Evolutionary conservation across 2,888 invertebrate genomes (phyloP).

Genomic region (Brachypterus glaber): DNA sequence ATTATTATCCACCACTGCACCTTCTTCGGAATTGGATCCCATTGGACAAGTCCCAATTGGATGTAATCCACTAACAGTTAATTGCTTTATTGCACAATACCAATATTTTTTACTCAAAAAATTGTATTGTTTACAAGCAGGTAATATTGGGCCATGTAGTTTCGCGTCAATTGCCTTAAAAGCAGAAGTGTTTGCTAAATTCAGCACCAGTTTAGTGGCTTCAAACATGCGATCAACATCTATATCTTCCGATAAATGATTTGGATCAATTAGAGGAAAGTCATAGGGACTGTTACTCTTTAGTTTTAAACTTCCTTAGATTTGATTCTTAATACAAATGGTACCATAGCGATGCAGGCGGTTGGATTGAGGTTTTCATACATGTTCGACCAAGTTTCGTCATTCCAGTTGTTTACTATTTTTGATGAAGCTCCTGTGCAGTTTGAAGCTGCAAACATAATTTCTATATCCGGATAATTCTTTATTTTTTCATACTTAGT

Average conservation of each 20-base stretch:
- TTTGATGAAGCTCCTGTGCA: not conserved
- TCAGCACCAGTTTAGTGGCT: conserved; percentile 37
- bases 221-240: conserved; percentile 46
- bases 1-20: conserved; percentile 45
- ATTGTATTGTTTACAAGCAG: conserved; percentile 11
- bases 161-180: not conserved
- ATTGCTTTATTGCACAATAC: conserved; percentile 15
- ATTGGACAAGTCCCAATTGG: conserved; percentile 1
- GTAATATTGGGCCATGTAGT: conserved; percentile 7
- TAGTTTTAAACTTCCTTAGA: conserved; percentile 50
- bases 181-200: conserved; percentile 40
- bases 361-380: not conserved
- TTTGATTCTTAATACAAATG: conserved; percentile 22
- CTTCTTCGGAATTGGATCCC: not conserved
- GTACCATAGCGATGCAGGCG: not conserved
- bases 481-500: not conserved
- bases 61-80: conserved; percentile 22
- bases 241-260: conserved; percentile 6
- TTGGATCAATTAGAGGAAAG: conserved; percentile 17
- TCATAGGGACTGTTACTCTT: conserved; percentile 21
- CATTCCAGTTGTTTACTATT: not conserved
- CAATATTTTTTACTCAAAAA: conserved; percentile 15
- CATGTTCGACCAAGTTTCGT: not conserved
- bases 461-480: not conserved
- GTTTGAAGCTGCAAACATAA: not conserved